Percentiles rank a stretch among this genome's conserved stretches.
Conservation (phyloP, 2,888 invertebrate genomes). For the Protodeltote pygarga region DNA sequence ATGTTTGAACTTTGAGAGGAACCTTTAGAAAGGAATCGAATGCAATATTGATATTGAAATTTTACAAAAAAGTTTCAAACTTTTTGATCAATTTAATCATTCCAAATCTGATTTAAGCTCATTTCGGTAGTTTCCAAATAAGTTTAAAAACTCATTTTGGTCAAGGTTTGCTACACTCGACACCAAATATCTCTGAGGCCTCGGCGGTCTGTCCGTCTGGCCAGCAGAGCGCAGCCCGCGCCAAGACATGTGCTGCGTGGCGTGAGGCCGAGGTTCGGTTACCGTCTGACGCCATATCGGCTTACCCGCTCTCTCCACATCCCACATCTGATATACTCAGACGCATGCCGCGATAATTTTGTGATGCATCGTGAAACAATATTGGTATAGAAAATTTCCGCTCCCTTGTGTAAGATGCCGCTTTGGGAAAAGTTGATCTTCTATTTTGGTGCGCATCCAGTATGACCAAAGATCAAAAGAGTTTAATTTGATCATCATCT, state of each 20-base stretch:
- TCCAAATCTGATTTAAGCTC: too few species aligned
- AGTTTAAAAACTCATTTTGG: conserved; percentile 11
- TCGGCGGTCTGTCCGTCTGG: conserved; percentile 65
- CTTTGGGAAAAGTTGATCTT: too few species aligned
- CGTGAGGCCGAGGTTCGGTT: conserved; percentile 66
- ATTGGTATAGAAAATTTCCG: conserved; percentile 33
- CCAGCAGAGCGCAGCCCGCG: conserved; percentile 69
- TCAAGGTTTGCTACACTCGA: conserved; percentile 39
- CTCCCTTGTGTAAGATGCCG: conserved; percentile 35
- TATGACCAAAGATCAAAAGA: too few species aligned
- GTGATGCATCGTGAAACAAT: conserved; percentile 57
- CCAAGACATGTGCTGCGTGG: conserved; percentile 67
- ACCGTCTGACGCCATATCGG: conserved; percentile 74
- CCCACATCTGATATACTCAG: conserved; percentile 43
- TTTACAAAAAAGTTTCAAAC: too few species aligned
- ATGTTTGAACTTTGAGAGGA: too few species aligned
- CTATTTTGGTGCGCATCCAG: too few species aligned
- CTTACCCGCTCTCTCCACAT: conserved; percentile 51
- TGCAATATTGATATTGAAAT: too few species aligned
- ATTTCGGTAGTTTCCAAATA: too few species aligned
- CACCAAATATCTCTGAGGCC: conserved; percentile 23
- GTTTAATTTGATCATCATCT: too few species aligned
- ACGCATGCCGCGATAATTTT: conserved; percentile 55
- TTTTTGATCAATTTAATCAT: too few species aligned
- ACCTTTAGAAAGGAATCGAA: too few species aligned